These are phyloP conservation scores for Dasyornis broadbenti DNA, from an alignment of 2,113 vertebrate species.

Conservation along the genomic window DNA sequence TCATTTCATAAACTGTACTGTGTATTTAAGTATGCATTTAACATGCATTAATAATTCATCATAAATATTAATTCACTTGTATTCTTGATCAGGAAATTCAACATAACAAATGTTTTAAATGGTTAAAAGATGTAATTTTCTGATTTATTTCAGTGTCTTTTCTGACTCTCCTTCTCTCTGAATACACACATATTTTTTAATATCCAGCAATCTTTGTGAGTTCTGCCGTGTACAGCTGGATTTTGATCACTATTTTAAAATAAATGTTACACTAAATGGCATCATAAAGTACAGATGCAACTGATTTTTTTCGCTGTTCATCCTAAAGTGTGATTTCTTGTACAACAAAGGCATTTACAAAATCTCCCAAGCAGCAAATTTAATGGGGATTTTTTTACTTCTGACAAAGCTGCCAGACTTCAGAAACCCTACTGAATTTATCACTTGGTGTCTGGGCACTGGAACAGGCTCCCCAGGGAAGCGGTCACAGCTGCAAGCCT, in stretches of 20 bases:
- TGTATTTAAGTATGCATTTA: background rate
- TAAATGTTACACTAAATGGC: background rate
- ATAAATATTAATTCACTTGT: background rate
- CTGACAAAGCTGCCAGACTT: background rate
- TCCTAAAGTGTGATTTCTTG: background rate
- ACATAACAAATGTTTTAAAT: background rate
- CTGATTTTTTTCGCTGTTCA: background rate
- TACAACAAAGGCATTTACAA: background rate
- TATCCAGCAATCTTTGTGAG: background rate
- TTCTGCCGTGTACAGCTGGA: background rate
- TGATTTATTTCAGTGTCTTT: background rate
- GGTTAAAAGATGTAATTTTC: background rate
- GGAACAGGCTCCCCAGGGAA: background rate
- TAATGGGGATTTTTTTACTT: background rate
- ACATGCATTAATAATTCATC: background rate
- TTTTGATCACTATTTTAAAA: background rate
- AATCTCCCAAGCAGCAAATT: background rate
- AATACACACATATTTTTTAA: background rate
- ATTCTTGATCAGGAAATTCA: background rate
- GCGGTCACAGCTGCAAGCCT: background rate
- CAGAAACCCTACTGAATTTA: background rate
- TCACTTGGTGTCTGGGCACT: fast-evolving
- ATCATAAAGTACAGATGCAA: background rate
- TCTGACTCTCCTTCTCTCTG: background rate
- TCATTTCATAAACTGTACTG: background rate